Conservation (phyloP, 1,140 invertebrate species). For the Drosophila tropicalis region DNA sequence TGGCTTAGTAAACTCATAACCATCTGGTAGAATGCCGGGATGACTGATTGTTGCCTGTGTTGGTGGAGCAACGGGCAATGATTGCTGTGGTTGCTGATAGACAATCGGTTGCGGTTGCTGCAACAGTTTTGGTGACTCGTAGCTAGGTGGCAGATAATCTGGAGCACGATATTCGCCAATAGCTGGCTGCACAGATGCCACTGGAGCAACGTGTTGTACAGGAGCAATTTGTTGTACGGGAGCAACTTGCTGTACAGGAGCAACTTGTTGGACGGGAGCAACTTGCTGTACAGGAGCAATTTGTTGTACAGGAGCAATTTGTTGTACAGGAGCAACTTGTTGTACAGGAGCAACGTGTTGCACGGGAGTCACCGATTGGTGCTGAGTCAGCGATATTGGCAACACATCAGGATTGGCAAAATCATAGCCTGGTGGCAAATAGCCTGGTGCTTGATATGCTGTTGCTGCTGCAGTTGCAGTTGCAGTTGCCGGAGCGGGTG, state of each 20-base stretch:
- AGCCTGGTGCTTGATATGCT: conserved; percentile 42
- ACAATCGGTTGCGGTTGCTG: conserved; percentile 24
- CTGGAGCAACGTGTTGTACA: conserved; percentile 6
- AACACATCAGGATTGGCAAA: conserved; percentile 55
- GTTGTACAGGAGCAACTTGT: conserved; percentile 19
- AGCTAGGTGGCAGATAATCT: conserved; percentile 64
- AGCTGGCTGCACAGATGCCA: background rate
- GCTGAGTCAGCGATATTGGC: conserved; percentile 30
- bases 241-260: conserved; percentile 18
- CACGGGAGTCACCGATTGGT: conserved; percentile 20
- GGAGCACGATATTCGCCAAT: conserved; percentile 53
- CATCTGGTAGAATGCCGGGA: conserved; percentile 60
- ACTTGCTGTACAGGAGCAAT: background rate
- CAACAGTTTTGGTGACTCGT: conserved; percentile 45
- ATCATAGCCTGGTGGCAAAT: conserved; percentile 61
- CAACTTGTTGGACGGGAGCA: conserved; percentile 13
- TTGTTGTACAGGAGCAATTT: background rate
- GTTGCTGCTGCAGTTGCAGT: conserved; percentile 23
- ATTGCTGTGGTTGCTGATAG: conserved; percentile 45
- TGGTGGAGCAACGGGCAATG: conserved; percentile 22
- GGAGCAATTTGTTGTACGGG: background rate
- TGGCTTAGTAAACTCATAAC: conserved; percentile 71
- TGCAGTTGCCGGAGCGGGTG: conserved; percentile 21
- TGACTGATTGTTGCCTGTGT: conserved; percentile 32
- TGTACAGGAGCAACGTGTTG: conserved; percentile 16